Conservation (phyloP, 2,113 vertebrate genomes). For the Cyprinodon tularosa region DNA sequence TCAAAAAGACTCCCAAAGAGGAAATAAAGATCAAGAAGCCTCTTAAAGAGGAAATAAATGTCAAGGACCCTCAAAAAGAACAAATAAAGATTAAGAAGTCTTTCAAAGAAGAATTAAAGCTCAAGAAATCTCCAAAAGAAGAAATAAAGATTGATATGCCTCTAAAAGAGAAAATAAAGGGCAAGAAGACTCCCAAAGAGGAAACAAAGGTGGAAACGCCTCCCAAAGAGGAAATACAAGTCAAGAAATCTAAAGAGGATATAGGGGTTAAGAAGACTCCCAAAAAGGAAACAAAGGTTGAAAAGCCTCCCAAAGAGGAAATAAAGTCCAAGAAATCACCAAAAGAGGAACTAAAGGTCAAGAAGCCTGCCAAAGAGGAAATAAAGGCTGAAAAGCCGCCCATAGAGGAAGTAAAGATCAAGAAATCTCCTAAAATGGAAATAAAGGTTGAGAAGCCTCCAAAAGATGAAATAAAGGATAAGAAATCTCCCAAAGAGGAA, state of each 20-base stretch:
- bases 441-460: neutral
- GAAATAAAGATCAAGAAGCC: no score
- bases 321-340: neutral
- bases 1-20: no score
- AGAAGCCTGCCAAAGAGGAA: neutral
- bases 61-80: constrained; percentile 2
- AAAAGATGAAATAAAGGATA: neutral
- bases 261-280: neutral
- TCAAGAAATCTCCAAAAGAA: neutral
- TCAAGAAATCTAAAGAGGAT: neutral
- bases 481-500: neutral
- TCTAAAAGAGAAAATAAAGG: neutral
- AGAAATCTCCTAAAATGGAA: neutral
- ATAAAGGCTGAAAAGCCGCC: neutral
- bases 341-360: neutral
- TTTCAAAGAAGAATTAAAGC: neutral
- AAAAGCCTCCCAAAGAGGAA: neutral
- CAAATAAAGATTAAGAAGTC: neutral
- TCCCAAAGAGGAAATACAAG: neutral
- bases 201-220: neutral
- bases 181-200: neutral
- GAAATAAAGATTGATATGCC: neutral
- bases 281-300: neutral
- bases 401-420: neutral
- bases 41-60: neutral